Base-by-base conservation (phyloP, 30 jellyfish, hydroid and myxozoan genomes). In the Mastigias papua region DNA sequence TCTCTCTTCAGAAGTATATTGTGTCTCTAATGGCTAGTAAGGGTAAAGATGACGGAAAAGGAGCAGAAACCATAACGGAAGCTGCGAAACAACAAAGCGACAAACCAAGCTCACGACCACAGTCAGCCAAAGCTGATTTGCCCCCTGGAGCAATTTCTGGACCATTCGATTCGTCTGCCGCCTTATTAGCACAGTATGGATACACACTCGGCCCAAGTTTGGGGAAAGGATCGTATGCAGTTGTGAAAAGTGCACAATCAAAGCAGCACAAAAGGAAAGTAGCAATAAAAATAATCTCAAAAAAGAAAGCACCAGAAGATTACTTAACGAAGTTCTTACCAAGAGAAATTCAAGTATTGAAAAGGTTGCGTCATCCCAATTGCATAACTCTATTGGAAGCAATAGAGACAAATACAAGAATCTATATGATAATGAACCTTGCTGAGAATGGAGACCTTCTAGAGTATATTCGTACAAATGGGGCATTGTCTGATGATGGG, bases 391-490 rank as follows among this genome's bases (percentile, higher is more conserved):
- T 95, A n/a, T 81, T 95, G 34, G 99, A 95, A 70, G 99, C 99
- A 9, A 95, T 95, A 32, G 99, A 95, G 72, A 95, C 99, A 33
- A 95, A 95, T 75, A 84, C 98, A 34, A 74, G 99, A 20, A 95
- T 95, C 25, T 95, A 95, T 67, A 58, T 95, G 91, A 95, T 95
- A 28, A 95, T 95, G 99, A 95, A 95, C 54, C 90, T 95, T 11
- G 99, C 99, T 17, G 99, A 95, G 37, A 95, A 95, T 66, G 99
- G 99, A n/a, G 99, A 95, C 78, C 91, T 95, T 25, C 80, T 95
- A 34, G 99, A 95, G 84, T 95, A 89, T 78, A 95, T 95, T 13
- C 97, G 99, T 10, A 96, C 86, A 15, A 81, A 87, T 27, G 99
- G 99, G 10, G 97, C 99, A 42, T 22, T 95, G 64, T 31, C 97